Evolutionary conservation across 1,140 invertebrate species (phyloP), one percentile per base, ranked within the genome.

Genomic region (Centruroides vittatus): DNA sequence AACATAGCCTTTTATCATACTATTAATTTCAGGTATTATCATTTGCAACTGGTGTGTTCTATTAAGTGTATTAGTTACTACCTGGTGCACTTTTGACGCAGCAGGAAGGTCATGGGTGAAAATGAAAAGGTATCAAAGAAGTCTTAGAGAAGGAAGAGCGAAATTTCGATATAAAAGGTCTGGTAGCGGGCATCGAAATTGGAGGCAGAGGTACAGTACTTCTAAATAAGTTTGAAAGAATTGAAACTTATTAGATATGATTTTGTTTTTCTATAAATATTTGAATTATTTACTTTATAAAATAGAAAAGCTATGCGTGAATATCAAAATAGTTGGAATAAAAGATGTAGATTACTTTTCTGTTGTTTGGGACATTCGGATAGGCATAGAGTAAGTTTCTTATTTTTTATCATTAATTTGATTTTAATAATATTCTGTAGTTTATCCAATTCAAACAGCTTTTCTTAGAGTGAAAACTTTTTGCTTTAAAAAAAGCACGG

Each of bases 81-180:
- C 87, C 3, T 92, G 88, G 88, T 93, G 89, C 72, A 86, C 86
- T 12, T 93, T 88, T 72, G 89, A 93, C 74, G 78, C 86, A 0
- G 89, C 89, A 5, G 89, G 89, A 9, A 77, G 86, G 35, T 89
- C 87, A n/a, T 93, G 89, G 89, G 88, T 93, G 0, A 92, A 92
- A 76, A 90, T 93, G 86, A 92, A 91, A 73, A 81, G 86, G 65
- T 93, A 89, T 73, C 88, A 92, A 72, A 79, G 86, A 50, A 89
- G 86, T 53, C 81, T 90, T 80, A 81, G 82, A 66, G 84, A 87
- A 66, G 81, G 82, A 34, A 83, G 86, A 70, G 80, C 81, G 1
- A 80, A 84, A 66, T 84, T 84, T 68, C 82, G 86, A 69, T 86
- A 88, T 67, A 84, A 84, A 66, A 73, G 87, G 48, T 89, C 86